Evolutionary conservation across 2,113 vertebrate species (phyloP).

Genomic region (Orycteropus afer): DNA sequence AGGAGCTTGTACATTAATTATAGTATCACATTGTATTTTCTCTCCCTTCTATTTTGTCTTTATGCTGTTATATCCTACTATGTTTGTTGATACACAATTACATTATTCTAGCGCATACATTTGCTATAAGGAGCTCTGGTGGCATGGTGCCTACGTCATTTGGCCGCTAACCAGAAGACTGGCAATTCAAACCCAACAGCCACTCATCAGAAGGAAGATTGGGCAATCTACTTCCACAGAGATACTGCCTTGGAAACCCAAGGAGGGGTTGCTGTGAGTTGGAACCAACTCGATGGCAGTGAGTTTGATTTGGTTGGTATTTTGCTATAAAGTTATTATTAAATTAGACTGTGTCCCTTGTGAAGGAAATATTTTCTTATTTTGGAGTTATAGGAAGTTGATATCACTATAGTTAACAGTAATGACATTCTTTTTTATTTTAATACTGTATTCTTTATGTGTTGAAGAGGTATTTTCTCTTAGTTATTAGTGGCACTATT

Average conservation of each 20-base stretch:
- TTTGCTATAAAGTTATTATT: constrained; percentile 39
- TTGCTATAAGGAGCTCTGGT: too few relatives aligned
- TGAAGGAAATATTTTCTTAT: not conserved
- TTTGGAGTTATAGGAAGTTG: not conserved
- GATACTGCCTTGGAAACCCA: too few relatives aligned
- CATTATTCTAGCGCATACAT: not conserved
- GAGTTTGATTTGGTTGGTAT: too few relatives aligned
- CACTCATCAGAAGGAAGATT: too few relatives aligned
- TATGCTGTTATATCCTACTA: not conserved
- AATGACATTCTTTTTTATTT: not conserved
- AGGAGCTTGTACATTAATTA: not conserved
- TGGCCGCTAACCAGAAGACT: too few relatives aligned
- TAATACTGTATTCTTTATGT: not conserved
- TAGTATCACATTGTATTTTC: not conserved
- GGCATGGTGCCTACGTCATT: too few relatives aligned
- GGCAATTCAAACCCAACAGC: too few relatives aligned
- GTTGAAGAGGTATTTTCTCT: not conserved
- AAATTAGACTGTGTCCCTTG: not conserved
- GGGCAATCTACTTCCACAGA: too few relatives aligned
- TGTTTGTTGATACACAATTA: not conserved
- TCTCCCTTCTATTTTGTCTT: not conserved
- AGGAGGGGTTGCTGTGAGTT: too few relatives aligned
- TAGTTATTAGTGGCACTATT: not conserved
- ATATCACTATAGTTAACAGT: not conserved
- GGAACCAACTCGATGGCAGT: too few relatives aligned